A percentile compares a stretch with the other conserved stretches of the same genome.
phyloP scores from a whole-genome alignment of 2,797 vertebrate species.

The Pteronotus mesoamericanus region DNA sequence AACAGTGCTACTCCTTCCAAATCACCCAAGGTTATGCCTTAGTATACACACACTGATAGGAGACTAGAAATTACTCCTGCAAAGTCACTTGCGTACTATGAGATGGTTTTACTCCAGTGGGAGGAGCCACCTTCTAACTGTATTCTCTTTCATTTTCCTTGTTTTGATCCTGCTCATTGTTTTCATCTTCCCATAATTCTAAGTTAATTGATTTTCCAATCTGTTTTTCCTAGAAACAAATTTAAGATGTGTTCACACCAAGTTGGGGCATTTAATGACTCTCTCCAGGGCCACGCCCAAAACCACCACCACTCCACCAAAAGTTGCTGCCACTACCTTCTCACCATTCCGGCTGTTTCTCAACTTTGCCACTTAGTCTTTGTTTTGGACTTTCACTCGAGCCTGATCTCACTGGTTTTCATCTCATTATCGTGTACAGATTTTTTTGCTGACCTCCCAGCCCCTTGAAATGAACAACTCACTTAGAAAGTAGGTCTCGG shows the following conservation, averaged over 20 bases:
- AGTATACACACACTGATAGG: not conserved
- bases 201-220: slow-evolving; percentile 30
- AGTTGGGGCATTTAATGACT: not conserved
- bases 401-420: not conserved
- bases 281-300: not conserved
- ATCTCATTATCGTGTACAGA: not conserved
- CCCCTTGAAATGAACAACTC: not conserved
- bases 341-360: slow-evolving; percentile 10
- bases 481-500: not conserved
- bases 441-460: not conserved
- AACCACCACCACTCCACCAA: slow-evolving; percentile 43
- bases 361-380: not conserved
- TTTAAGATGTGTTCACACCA: slow-evolving; percentile 14
- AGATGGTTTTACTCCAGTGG: not conserved
- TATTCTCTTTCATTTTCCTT: not conserved
- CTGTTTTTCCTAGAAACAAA: slow-evolving; percentile 63
- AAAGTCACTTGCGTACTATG: not conserved
- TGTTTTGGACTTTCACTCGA: not conserved
- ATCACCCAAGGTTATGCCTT: not conserved
- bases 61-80: not conserved
- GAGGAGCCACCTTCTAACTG: not conserved
- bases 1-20: not conserved
- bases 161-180: not conserved
- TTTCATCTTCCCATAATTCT: slow-evolving; percentile 39
- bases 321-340: not conserved